Evolutionary conservation across 2,888 invertebrate genomes (phyloP), one percentile per base, ranked within the genome.

Genomic region (Tethea ocularis): DNA sequence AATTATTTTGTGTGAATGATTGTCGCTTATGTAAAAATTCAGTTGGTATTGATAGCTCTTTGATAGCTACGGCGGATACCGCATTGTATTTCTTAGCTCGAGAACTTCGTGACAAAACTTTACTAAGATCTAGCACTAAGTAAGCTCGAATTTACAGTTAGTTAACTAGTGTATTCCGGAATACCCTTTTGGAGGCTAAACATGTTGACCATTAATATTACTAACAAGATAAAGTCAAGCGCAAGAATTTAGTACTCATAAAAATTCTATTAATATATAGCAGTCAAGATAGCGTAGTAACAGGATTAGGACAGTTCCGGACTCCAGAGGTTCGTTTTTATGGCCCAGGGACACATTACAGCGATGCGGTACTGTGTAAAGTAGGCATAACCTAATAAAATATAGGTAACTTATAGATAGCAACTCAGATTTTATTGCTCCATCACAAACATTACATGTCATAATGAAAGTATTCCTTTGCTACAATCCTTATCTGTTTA

Each of bases 1-100:
- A 6, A 73, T 72, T 74, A 74, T 71, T 71, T 66, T 68, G n/a
- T 60, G 66, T 68, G 72, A 74, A 67, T 67, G 68, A 70, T 68
- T 38, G 61, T 66, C 54, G 57, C 58, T 63, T 64, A 59, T 57
- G 65, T 63, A 67, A 64, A 65, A 61, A 22, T 62, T 15, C 59
- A 24, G 15, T 52, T 58, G 22, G 52, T 57, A 56, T 20, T 61
- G 36, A 36, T 36, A 22, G 38, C 41, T 29, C 1, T 51, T 33
- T 53, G 57, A 57, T 64, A 60, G 58, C 59, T 36, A 51, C n/a
- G 36, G n/a, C 7, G 41, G 17, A 33, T 52, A 46, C 52, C 54
- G 29, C 33, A n/a, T n/a, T n/a, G 41, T 33, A 52, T 63, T 61
- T 62, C n/a, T 58, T 69, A 41, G 57, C 41, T n/a, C n/a, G n/a